phyloP scores from a whole-genome alignment of 2,797 vertebrate species.

The Galago senegalensis region DNA sequence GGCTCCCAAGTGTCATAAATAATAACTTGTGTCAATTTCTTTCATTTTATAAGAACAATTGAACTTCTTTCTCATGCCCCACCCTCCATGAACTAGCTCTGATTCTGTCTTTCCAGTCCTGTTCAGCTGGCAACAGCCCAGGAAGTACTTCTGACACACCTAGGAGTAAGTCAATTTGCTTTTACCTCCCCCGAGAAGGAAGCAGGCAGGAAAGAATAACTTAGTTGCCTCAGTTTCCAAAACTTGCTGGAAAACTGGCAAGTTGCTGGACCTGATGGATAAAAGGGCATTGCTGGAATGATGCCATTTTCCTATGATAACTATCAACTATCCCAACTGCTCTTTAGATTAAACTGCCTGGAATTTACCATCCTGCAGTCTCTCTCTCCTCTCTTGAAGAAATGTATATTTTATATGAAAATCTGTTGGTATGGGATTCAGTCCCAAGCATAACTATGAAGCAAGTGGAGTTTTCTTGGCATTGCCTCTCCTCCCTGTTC shows the following conservation, averaged over 20 bases:
- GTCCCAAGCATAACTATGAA: not conserved
- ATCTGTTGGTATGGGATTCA: not conserved
- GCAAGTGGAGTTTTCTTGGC: not conserved
- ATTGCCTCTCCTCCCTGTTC: not conserved
- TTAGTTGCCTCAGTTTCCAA: not conserved
- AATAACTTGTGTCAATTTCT: not conserved
- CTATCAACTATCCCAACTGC: not conserved
- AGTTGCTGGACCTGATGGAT: not conserved
- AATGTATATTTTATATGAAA: not conserved
- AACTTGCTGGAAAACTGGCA: constrained; percentile 43
- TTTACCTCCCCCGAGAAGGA: not conserved
- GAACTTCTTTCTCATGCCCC: constrained; percentile 29
- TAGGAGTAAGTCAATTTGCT: not conserved
- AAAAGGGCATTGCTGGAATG: not conserved
- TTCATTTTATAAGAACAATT: not conserved
- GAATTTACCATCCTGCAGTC: not conserved
- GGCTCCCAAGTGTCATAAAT: constrained; percentile 43
- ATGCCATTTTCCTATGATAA: not conserved
- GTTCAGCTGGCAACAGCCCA: not conserved
- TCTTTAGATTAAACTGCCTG: not conserved
- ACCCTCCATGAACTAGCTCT: not conserved
- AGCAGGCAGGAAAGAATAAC: not conserved
- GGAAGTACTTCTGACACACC: not conserved
- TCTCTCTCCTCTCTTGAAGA: not conserved
- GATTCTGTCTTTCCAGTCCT: not conserved